A percentile compares a stretch with the other conserved stretches of the same genome.
phyloP scores from a whole-genome alignment of 2,888 invertebrate species.

The Mycalesis mineus region DNA sequence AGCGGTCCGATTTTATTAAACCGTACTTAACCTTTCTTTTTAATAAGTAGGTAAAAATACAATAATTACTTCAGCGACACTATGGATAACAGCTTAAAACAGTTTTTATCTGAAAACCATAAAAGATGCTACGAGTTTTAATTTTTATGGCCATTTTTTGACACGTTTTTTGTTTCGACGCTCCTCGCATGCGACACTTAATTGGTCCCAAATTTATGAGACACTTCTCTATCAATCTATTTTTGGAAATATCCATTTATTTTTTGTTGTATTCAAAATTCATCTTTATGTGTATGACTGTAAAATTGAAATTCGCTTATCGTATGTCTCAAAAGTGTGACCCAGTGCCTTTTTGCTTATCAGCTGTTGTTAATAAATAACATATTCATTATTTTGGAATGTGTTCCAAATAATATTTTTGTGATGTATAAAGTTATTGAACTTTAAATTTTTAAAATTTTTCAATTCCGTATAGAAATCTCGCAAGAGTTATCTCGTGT shows the following conservation, averaged over 20 bases:
- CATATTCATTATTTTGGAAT: neutral
- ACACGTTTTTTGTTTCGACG: conserved; percentile 22
- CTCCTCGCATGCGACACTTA: conserved; percentile 51
- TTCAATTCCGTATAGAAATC: too few species aligned
- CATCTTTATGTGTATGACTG: neutral
- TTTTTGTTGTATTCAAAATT: neutral
- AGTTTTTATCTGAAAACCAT: conserved; percentile 1
- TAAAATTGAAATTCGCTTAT: neutral
- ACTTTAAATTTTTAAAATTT: too few species aligned
- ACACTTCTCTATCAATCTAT: conserved; percentile 32
- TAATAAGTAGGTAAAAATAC: too few species aligned
- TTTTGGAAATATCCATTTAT: conserved; percentile 1
- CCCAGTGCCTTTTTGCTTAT: neutral
- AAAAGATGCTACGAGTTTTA: neutral
- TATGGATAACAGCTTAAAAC: neutral
- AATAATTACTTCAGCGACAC: neutral
- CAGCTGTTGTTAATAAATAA: conserved; percentile 7
- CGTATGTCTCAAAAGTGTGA: neutral
- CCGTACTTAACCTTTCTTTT: too few species aligned
- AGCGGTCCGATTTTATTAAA: too few species aligned
- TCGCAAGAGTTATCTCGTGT: too few species aligned
- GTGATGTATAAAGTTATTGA: neutral
- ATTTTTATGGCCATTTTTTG: conserved; percentile 1
- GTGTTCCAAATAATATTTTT: neutral
- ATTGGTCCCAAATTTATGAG: conserved; percentile 49